Evolutionary conservation across 2,113 vertebrate genomes (phyloP), one percentile per base, ranked within the genome.

Genomic region (Notothenia coriiceps): DNA sequence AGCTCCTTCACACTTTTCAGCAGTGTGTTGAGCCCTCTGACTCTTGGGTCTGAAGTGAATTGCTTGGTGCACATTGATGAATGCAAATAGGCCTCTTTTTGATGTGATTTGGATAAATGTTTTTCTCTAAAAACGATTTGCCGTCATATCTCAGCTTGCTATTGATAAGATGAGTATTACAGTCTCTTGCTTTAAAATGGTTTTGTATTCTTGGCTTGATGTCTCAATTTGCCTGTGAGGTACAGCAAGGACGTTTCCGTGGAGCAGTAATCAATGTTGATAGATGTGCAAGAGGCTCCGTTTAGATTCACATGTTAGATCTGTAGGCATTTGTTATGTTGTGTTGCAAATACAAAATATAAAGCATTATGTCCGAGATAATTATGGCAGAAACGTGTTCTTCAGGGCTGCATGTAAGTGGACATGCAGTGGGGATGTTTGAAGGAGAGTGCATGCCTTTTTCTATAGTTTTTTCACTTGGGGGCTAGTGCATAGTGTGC

Each of bases 11-110:
- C 68, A 29, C 67, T 60, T 61, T 46, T 59, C 3, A 61, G 35
- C 63, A 5, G 57, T 72, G 22, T 18, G 50, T 46, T 69, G 51
- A 69, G 17, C 20, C 57, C 46, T 74, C 67, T 60, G 60, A 40
- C 5, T 54, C 10, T 0, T 29, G 60, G 18, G 66, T 60, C 46
- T 49, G 46, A 67, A 60, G 46, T 20, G 20, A 75, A 46, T 29
- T 2, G 5, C 17, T 70, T 18, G 12, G 5, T 63, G 68, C 43
- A 49, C 56, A 43, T 55, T 46, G 43, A 71, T 49, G 50, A 63
- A n/a, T 56, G 63, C 49, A 22, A 52, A 67, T 17, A 43, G 7
- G 47, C 20, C 14, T 47, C 25, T 35, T 68, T 64, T 29, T 50
- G 10, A 56, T 9, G 51, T 40, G 6, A 40, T 40, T 40, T 40